Conservation (phyloP, 2,113 vertebrate genomes). For the Poeciliopsis prolifica region DNA sequence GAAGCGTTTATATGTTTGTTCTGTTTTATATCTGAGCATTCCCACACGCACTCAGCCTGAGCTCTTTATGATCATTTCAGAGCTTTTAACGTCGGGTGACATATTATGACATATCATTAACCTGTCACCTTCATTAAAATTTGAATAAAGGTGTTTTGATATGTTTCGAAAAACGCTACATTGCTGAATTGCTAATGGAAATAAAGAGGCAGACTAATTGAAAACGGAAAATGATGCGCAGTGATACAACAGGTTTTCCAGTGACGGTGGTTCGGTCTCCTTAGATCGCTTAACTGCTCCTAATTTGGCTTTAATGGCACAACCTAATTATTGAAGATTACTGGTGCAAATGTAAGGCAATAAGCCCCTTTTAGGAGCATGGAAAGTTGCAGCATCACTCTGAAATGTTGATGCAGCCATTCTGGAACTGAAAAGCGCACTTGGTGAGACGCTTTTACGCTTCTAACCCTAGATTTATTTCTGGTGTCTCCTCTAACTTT, state of each 20-base stretch:
- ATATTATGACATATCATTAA: neutral
- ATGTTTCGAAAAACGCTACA: constrained; percentile 18
- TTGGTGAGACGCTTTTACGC: neutral
- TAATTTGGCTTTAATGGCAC: constrained; percentile 74
- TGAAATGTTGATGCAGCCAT: constrained; percentile 37
- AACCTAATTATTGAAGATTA: constrained; percentile 75
- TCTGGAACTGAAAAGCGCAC: neutral
- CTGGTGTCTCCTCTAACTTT: neutral
- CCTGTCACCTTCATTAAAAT: neutral
- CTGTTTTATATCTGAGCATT: neutral
- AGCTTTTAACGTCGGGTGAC: neutral
- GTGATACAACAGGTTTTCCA: constrained; percentile 54
- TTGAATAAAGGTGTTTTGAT: constrained; percentile 42
- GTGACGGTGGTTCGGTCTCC: constrained; percentile 53
- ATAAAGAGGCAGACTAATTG: constrained; percentile 50
- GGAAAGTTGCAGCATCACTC: constrained; percentile 60
- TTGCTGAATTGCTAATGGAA: constrained; percentile 39
- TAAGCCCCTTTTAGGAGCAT: constrained; percentile 58
- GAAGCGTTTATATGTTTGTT: constrained; percentile 8
- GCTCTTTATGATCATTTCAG: neutral
- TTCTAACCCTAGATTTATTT: neutral
- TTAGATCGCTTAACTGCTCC: constrained; percentile 76
- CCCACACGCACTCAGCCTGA: neutral
- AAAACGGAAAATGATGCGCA: constrained; percentile 39
- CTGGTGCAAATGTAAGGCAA: constrained; percentile 62